Evolutionary conservation across 2,797 vertebrate species (phyloP).

Genomic region (Acanthopagrus latus): DNA sequence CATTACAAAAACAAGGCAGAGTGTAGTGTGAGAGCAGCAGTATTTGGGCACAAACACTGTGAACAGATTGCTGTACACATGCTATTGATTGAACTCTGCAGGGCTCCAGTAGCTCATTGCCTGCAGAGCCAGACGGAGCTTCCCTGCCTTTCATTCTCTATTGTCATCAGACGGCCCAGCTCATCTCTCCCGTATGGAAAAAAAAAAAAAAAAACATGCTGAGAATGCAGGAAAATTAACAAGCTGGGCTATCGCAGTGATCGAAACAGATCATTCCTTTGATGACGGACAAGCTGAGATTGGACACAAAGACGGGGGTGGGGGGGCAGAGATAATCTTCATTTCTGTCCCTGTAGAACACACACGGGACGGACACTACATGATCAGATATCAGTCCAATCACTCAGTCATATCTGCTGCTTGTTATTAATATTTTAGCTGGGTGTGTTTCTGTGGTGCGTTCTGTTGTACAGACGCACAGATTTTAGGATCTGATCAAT

Average conservation of each 20-base stretch:
- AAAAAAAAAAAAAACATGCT: conserved; percentile 26
- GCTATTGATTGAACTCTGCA: conserved; percentile 71
- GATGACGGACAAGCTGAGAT: conserved; percentile 27
- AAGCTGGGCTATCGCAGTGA: conserved; percentile 24
- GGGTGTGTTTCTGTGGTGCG: neutral
- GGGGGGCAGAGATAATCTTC: neutral
- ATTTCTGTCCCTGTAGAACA: neutral
- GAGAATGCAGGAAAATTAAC: conserved; percentile 45
- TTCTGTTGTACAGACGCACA: neutral
- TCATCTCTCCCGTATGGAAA: conserved; percentile 28
- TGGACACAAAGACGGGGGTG: conserved; percentile 15
- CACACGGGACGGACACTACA: neutral
- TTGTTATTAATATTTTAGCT: neutral
- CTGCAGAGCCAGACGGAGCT: conserved; percentile 49
- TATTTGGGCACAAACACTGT: conserved; percentile 46
- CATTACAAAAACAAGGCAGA: conserved; percentile 15
- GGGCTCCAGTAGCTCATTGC: conserved; percentile 60
- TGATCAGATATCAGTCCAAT: neutral
- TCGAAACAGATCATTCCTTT: conserved; percentile 42
- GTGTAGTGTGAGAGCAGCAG: conserved; percentile 25
- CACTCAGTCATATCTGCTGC: neutral
- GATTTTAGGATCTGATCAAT: too few species aligned
- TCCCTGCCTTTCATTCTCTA: conserved; percentile 40
- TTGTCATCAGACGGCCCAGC: conserved; percentile 47
- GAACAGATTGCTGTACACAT: conserved; percentile 72